Evolutionary conservation across 2,113 vertebrate species (phyloP).

Genomic region (Oenanthe melanoleuca): DNA sequence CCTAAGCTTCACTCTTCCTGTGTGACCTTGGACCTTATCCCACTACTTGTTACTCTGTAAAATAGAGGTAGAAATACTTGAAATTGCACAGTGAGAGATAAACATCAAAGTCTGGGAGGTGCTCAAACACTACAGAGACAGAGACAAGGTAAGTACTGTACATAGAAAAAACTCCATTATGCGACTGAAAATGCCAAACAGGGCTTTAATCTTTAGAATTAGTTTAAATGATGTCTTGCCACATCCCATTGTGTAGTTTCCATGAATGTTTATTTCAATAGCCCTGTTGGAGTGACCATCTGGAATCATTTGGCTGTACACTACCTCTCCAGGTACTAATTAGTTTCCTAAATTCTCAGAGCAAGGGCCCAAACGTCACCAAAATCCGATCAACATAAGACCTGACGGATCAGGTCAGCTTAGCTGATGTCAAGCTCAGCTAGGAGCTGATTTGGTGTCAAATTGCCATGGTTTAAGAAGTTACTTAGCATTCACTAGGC

Average conservation of each 20-base stretch:
- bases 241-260: neutral
- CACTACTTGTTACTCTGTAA: conserved; percentile 10
- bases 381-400: neutral
- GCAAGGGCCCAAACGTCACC: neutral
- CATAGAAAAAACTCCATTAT: neutral
- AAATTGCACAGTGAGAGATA: neutral
- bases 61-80: conserved; percentile 5
- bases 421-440: neutral
- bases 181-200: neutral
- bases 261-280: conserved; percentile 31
- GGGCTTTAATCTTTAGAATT: conserved; percentile 17
- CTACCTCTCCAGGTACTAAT: neutral
- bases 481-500: neutral
- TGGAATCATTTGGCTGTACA: neutral
- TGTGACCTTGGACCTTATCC: neutral
- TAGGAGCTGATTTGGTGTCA: neutral
- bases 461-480: neutral
- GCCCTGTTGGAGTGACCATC: neutral
- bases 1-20: neutral
- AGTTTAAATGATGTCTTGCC: conserved; percentile 25
- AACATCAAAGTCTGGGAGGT: conserved; percentile 53
- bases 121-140: conserved; percentile 26
- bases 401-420: neutral
- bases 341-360: neutral
- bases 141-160: conserved; percentile 45